phyloP scores from a whole-genome alignment of 2,888 invertebrate species.

The Eudemis profundana region DNA sequence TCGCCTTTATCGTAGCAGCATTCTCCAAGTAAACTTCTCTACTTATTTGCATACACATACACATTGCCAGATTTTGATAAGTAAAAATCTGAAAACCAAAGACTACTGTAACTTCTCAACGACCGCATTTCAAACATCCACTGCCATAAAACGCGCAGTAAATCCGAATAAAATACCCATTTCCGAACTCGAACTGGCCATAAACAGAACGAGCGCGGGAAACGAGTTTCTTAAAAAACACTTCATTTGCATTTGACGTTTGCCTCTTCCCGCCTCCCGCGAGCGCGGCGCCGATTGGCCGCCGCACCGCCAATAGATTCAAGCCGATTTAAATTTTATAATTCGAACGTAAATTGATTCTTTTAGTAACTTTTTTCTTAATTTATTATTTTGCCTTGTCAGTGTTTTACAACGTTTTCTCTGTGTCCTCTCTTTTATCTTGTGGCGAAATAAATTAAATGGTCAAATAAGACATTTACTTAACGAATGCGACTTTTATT shows the following conservation, averaged over 20 bases:
- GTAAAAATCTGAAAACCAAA: slow-evolving; percentile 20
- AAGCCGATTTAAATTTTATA: slow-evolving; percentile 60
- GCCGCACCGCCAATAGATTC: slow-evolving; percentile 64
- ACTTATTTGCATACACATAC: background rate
- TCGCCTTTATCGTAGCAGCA: background rate
- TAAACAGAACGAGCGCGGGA: slow-evolving; percentile 64
- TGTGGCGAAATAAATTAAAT: slow-evolving; percentile 9
- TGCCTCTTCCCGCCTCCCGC: slow-evolving; percentile 80
- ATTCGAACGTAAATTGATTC: slow-evolving; percentile 56
- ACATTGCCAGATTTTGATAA: background rate
- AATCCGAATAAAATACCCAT: slow-evolving; percentile 60
- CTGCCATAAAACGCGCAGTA: slow-evolving; percentile 49
- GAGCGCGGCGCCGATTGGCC: slow-evolving; percentile 66
- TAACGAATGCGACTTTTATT: background rate
- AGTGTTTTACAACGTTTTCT: slow-evolving; percentile 17
- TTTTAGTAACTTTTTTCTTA: slow-evolving; percentile 50
- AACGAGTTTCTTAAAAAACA: slow-evolving; percentile 70
- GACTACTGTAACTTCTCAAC: slow-evolving; percentile 4
- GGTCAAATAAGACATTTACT: background rate
- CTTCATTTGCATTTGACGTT: slow-evolving; percentile 80
- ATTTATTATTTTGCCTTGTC: slow-evolving; percentile 35
- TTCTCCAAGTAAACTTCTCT: background rate
- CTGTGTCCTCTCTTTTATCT: background rate
- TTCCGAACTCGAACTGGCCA: slow-evolving; percentile 56
- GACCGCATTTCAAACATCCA: slow-evolving; percentile 30